phyloP scores from a whole-genome alignment of 2,797 vertebrate species.

The Sphenopsis melanotis region DNA sequence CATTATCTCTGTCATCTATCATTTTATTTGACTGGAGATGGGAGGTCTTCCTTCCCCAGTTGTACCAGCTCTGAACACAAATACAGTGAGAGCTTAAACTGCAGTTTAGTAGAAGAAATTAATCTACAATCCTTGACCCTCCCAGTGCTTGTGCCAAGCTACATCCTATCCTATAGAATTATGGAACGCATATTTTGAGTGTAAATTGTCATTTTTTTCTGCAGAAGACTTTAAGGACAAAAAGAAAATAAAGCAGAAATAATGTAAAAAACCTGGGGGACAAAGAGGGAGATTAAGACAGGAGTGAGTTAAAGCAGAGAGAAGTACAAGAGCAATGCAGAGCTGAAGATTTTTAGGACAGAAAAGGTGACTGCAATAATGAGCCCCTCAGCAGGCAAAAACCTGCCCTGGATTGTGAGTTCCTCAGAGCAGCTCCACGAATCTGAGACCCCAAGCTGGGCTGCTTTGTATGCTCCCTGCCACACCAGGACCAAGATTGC shows the following conservation, averaged over 20 bases:
- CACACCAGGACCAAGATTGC: not conserved
- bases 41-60: not conserved
- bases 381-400: not conserved
- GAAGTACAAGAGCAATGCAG: not conserved
- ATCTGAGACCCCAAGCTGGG: not conserved
- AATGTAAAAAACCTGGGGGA: rapidly evolving
- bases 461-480: not conserved
- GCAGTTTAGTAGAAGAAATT: not conserved
- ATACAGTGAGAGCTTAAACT: not conserved
- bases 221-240: not conserved
- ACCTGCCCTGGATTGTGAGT: not conserved
- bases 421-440: not conserved
- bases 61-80: not conserved
- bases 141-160: not conserved
- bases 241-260: not conserved
- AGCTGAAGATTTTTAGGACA: not conserved
- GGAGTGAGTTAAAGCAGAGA: not conserved
- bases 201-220: not conserved
- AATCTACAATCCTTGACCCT: not conserved
- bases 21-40: not conserved
- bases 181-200: not conserved
- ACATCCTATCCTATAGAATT: not conserved
- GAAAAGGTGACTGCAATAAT: not conserved
- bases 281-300: not conserved
- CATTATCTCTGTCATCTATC: not conserved